Evolutionary conservation across 2,888 invertebrate species (phyloP).

Genomic region (Drosophila buzzatii): DNA sequence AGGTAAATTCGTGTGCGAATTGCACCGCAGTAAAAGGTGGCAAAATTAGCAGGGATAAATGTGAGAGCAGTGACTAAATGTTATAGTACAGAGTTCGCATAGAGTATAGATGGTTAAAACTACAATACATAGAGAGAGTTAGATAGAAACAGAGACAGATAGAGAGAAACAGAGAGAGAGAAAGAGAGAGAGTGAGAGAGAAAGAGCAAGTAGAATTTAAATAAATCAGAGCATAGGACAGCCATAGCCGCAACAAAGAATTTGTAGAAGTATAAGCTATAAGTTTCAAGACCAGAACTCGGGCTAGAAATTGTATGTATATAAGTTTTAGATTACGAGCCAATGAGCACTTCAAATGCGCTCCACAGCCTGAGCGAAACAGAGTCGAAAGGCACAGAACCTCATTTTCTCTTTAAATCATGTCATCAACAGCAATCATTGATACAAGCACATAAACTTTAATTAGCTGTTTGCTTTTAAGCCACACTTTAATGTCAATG

Average conservation of each 20-base stretch:
- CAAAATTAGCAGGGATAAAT: constrained; percentile 49
- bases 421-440: constrained; percentile 5
- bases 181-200: constrained; percentile 2
- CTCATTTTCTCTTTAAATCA: background rate
- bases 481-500: constrained; percentile 31
- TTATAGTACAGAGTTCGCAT: constrained; percentile 26
- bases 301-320: constrained; percentile 30
- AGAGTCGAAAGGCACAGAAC: constrained; percentile 15
- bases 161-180: constrained; percentile 3
- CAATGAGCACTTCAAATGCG: background rate
- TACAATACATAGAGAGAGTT: constrained; percentile 20
- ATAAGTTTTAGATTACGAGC: constrained; percentile 42
- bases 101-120: constrained; percentile 46
- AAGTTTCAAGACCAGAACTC: constrained; percentile 52
- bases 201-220: constrained; percentile 1
- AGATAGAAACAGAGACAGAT: background rate
- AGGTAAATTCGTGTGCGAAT: constrained; percentile 29
- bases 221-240: constrained; percentile 21
- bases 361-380: constrained; percentile 10
- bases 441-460: background rate
- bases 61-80: constrained; percentile 41
- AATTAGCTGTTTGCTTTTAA: background rate
- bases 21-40: constrained; percentile 35
- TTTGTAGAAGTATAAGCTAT: constrained; percentile 32
- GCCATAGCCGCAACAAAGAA: constrained; percentile 22